Evolutionary conservation across 2,888 invertebrate genomes (phyloP).

Genomic region (Charanyca ferruginea): DNA sequence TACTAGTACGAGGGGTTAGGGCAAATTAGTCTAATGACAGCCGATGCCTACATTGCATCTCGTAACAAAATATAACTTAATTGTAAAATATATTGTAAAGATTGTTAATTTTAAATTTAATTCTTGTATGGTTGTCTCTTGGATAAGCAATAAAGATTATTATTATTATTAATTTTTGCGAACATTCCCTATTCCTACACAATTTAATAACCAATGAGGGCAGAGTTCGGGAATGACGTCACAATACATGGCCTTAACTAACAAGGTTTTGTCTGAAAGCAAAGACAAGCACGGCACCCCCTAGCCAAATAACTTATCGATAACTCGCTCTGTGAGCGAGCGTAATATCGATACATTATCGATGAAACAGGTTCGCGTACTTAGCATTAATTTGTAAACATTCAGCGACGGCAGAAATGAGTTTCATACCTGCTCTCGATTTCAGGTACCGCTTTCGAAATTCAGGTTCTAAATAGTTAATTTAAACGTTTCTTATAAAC

Average conservation of each 20-base stretch:
- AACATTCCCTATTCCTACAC: conserved; percentile 55
- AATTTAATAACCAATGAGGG: conserved; percentile 76
- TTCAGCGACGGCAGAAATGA: conserved; percentile 60
- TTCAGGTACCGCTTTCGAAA: conserved; percentile 32
- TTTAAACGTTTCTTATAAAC: too few relatives aligned
- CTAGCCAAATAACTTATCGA: conserved; percentile 73
- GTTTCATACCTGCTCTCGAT: conserved; percentile 38
- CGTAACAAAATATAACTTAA: too few relatives aligned
- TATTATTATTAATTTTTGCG: too few relatives aligned
- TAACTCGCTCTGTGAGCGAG: conserved; percentile 58
- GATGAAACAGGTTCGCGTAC: conserved; percentile 61
- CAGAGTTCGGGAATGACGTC: conserved; percentile 72
- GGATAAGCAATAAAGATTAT: too few relatives aligned
- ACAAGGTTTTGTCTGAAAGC: conserved; percentile 75
- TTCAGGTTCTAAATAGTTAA: conserved; percentile 11
- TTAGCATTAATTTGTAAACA: conserved; percentile 69
- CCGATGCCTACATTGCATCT: too few relatives aligned
- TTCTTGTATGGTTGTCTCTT: too few relatives aligned
- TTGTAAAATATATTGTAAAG: too few relatives aligned
- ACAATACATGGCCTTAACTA: conserved; percentile 69
- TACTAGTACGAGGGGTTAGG: too few relatives aligned
- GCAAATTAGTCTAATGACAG: too few relatives aligned
- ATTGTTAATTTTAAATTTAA: too few relatives aligned
- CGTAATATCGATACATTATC: conserved; percentile 68
- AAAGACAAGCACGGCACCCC: conserved; percentile 69